Evolutionary conservation across 92 coral and sea anemone species (phyloP).

Genomic region (Zoanthus gigantus): DNA sequence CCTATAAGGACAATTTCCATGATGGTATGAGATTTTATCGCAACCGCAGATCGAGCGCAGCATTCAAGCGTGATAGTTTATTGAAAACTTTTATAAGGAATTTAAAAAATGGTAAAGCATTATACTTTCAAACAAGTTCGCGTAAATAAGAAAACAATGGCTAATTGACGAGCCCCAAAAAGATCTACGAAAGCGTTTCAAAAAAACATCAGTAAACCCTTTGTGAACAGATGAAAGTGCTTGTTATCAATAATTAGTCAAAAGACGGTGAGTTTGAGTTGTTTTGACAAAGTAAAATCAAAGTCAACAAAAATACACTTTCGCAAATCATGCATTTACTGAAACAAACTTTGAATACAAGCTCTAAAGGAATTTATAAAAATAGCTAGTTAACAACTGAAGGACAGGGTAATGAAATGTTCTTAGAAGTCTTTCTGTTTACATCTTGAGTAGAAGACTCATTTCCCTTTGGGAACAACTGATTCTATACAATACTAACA

Average conservation of each 20-base stretch:
- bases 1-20: constrained; percentile 45
- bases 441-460: background rate
- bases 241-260: background rate
- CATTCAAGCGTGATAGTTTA: constrained; percentile 44
- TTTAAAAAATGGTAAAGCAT: constrained; percentile 27
- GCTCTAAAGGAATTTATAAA: background rate
- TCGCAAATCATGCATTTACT: background rate
- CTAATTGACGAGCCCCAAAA: constrained; percentile 27
- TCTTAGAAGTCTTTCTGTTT: constrained; percentile 17
- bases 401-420: background rate
- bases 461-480: background rate
- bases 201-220: background rate
- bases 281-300: background rate
- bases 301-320: background rate
- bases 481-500: constrained; percentile 1
- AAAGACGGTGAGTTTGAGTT: background rate
- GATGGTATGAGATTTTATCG: constrained; percentile 31
- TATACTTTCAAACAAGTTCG: constrained; percentile 42
- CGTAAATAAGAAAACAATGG: constrained; percentile 38
- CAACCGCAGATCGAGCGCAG: constrained; percentile 31
- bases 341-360: background rate
- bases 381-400: constrained; percentile 7
- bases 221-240: background rate
- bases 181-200: constrained; percentile 20
- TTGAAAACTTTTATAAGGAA: constrained; percentile 37